Conservation (phyloP, 2,113 vertebrate genomes). For the Cavia porcellus region DNA sequence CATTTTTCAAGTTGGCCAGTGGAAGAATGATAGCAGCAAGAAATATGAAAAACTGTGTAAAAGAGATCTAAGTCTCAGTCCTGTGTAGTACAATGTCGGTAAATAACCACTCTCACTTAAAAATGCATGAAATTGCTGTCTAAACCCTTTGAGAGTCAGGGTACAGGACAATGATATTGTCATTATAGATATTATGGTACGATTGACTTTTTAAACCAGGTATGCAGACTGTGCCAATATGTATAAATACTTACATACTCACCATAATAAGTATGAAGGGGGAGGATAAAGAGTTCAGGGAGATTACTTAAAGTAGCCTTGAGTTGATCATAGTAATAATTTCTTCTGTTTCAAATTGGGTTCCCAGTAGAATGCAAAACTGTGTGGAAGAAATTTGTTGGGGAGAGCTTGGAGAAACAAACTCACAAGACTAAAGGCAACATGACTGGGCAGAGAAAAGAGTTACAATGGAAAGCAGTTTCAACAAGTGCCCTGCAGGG, state of each 20-base stretch:
- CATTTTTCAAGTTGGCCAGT: not conserved
- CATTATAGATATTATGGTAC: not conserved
- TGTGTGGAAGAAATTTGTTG: not conserved
- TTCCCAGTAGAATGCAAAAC: not conserved
- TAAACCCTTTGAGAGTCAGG: not conserved
- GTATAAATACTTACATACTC: slow-evolving; percentile 12
- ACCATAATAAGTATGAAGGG: not conserved
- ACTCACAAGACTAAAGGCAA: not conserved
- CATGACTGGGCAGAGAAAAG: not conserved
- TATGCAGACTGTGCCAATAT: not conserved
- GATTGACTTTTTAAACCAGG: not conserved
- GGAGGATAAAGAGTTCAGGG: not conserved
- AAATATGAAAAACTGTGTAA: not conserved
- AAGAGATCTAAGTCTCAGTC: not conserved
- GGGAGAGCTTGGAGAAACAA: not conserved
- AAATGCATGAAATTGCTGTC: not conserved
- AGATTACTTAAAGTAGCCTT: not conserved
- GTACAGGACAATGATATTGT: not conserved
- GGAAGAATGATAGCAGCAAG: not conserved
- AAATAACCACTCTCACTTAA: slow-evolving; percentile 14
- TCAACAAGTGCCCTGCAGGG: not conserved
- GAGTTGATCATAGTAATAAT: not conserved
- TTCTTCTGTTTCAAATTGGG: not conserved
- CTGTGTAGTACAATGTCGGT: not conserved
- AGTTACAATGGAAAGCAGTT: not conserved